These are phyloP conservation scores for Pomatostomus ruficeps DNA, from an alignment of 2,113 vertebrate species.

Conservation along the genomic window DNA sequence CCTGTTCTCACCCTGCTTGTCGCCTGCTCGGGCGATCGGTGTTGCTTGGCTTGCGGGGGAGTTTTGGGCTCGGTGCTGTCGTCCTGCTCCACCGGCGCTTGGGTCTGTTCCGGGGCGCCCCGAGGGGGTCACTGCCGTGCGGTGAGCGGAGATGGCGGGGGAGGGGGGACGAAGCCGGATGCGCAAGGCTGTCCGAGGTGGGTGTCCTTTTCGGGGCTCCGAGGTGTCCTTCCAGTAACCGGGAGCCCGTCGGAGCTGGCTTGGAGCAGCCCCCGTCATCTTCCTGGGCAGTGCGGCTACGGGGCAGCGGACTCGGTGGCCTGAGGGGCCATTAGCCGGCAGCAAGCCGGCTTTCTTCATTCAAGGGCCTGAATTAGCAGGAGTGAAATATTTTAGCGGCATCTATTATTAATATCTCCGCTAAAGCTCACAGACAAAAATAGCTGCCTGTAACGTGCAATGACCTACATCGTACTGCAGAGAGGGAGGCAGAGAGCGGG, in stretches of 20 bases:
- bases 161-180: neutral
- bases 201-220: neutral
- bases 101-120: neutral
- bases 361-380: conserved; percentile 31
- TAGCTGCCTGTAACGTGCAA: conserved; percentile 69
- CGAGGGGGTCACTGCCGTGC: neutral
- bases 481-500: neutral
- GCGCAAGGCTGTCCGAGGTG: neutral
- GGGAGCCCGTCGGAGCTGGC: neutral
- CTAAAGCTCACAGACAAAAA: conserved; percentile 70
- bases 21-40: neutral
- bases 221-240: neutral
- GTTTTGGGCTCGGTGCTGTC: neutral
- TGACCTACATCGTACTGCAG: conserved; percentile 76
- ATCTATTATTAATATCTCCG: conserved; percentile 78
- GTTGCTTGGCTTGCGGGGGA: neutral
- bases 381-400: conserved; percentile 65
- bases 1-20: neutral
- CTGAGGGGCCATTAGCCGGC: neutral
- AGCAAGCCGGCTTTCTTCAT: neutral
- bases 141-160: neutral
- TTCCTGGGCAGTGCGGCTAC: neutral
- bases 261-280: neutral
- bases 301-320: neutral
- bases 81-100: neutral